Evolutionary conservation across 2,113 vertebrate species (phyloP).

Genomic region (Caracal caracal): DNA sequence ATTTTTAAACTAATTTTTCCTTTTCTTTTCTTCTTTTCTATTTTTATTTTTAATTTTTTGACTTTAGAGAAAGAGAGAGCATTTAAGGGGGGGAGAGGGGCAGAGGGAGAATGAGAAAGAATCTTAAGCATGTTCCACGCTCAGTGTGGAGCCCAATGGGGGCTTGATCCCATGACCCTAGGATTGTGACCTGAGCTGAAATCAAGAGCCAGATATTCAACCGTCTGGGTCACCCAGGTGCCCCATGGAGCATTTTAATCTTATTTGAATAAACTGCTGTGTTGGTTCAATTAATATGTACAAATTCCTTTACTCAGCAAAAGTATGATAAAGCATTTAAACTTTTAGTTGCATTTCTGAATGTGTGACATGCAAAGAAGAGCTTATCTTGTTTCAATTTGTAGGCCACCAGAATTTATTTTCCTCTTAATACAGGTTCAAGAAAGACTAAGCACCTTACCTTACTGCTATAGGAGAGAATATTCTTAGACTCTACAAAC

Average conservation of each 20-base stretch:
- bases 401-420: background rate
- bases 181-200: no score
- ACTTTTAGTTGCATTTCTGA: background rate
- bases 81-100: no score
- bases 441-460: conserved; percentile 15
- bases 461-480: background rate
- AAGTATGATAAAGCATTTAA: conserved; percentile 38
- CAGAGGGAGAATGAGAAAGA: no score
- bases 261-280: conserved; percentile 28
- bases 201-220: no score
- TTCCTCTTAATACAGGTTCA: background rate
- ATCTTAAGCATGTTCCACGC: no score
- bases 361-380: background rate
- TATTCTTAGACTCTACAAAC: background rate
- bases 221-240: no score
- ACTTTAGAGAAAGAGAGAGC: no score
- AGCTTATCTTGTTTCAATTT: conserved; percentile 44
- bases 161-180: no score
- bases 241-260: background rate
- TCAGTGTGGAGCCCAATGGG: no score
- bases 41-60: no score
- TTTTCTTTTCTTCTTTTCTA: no score
- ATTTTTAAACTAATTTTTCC: no score
- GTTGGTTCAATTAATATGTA: conserved; percentile 12
- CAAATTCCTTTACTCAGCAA: conserved; percentile 16